Conservation (phyloP, 1,140 invertebrate species). For the Argopecten irradians region DNA sequence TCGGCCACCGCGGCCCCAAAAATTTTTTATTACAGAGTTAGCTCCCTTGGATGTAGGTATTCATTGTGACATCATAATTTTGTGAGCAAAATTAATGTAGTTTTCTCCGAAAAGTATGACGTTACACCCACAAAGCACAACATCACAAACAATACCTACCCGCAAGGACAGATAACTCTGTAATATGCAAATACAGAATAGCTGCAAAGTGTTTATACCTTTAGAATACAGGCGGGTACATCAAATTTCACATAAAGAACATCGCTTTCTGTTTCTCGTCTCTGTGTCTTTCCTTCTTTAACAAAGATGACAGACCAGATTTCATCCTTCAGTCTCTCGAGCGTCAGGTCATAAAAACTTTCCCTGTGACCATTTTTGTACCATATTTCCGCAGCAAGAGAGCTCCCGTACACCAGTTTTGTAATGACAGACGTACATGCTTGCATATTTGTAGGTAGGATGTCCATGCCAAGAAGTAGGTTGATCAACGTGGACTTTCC, state of each 20-base stretch:
- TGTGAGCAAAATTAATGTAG: too few relatives aligned
- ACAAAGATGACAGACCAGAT: constrained; percentile 49
- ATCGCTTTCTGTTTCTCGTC: constrained; percentile 47
- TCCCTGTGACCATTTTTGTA: constrained; percentile 40
- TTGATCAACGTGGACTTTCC: constrained; percentile 71
- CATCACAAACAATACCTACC: too few relatives aligned
- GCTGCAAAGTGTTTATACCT: constrained; percentile 48
- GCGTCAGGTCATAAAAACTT: constrained; percentile 33
- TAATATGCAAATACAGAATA: too few relatives aligned
- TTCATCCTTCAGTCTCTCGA: constrained; percentile 32
- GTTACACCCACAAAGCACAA: too few relatives aligned
- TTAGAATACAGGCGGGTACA: constrained; percentile 57
- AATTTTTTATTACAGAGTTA: too few relatives aligned
- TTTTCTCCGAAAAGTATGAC: too few relatives aligned
- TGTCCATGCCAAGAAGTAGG: constrained; percentile 61
- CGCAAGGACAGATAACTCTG: too few relatives aligned
- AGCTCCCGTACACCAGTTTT: constrained; percentile 55
- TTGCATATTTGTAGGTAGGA: constrained; percentile 63
- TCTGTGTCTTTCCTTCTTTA: constrained; percentile 48
- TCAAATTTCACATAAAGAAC: constrained; percentile 57
- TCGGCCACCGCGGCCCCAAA: too few relatives aligned
- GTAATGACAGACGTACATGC: constrained; percentile 69
- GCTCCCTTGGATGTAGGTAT: too few relatives aligned
- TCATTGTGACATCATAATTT: too few relatives aligned
- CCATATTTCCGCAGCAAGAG: constrained; percentile 42